phyloP scores from a whole-genome alignment of 2,113 vertebrate genomes.

The Phylloscopus trochilus region DNA sequence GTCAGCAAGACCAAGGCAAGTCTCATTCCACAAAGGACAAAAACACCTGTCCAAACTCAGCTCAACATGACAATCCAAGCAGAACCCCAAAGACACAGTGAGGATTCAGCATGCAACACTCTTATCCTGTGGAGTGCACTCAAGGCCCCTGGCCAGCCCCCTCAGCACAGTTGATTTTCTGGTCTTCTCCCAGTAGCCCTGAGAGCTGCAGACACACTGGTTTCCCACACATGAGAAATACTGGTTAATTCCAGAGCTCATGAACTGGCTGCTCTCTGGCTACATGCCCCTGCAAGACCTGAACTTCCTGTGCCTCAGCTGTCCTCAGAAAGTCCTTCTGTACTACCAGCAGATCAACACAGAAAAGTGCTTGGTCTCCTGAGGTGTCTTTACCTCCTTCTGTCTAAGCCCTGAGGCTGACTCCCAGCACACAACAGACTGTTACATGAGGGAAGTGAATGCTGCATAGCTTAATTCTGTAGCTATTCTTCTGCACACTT shows the following conservation, averaged over 20 bases:
- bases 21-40: neutral
- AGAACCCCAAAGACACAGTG: neutral
- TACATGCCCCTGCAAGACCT: neutral
- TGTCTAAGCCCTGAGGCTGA: neutral
- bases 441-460: neutral
- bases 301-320: neutral
- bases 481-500: neutral
- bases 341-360: neutral
- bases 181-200: neutral
- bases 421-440: neutral
- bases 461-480: neutral
- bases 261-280: neutral
- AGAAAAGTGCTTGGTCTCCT: neutral
- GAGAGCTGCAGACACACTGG: neutral
- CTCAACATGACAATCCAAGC: neutral
- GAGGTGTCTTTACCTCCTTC: neutral
- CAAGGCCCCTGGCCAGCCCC: neutral
- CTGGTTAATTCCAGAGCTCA: neutral
- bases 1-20: neutral
- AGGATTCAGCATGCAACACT: neutral
- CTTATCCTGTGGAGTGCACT: neutral
- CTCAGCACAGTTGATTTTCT: fast-evolving
- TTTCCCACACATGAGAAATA: neutral
- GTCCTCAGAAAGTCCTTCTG: neutral
- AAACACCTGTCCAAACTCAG: neutral